Base-by-base conservation (phyloP, 2,888 invertebrate genomes). In the Tricholauxania praeusta region DNA sequence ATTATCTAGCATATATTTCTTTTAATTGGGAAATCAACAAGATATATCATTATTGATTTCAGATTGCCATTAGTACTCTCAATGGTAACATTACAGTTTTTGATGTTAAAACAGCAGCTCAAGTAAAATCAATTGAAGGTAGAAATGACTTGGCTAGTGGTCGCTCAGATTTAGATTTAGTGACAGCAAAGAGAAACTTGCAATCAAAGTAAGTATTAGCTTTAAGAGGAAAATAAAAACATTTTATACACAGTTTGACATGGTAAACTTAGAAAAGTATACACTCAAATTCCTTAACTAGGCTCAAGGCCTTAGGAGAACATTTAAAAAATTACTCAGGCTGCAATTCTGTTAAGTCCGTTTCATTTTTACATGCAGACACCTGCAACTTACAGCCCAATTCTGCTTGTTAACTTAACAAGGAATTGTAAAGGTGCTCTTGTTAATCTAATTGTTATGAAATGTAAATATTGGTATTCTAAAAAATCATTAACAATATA, bases 1-100 rank as follows among this genome's bases (percentile, higher is more conserved):
- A 14, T 6, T 15, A 15, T 39, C 12, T 12, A 60, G 10, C 14
- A 12, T 28, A 22, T 39, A 60, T 15, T 52, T 51, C 15, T 65
- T 15, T 49, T 32, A 22, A 28, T 52, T 66, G 8, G 6, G 39
- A 59, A 22, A 8, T 59, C 3, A 68, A 57, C 53, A 48, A 64
- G n/a, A 60, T 49, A 39, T 17, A 14, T 60, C 39, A 53, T 55
- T 62, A 12, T 47, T 19, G 15, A 62, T 66, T 48, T 81, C 12
- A 91, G 91, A 90, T 99, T 19, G 98, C 98, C 1, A 97, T 97
- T 0, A 93, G 97, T 0, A 96, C 97, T 0, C 87, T 99, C 19
- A 95, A 96, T 85, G 96, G 96, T 0, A 93, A 92, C 79, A 94
- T 98, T 79, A 89, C 92, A 0, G 91, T 96, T 80, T 97, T 96